These are phyloP conservation scores for Pan paniscus DNA, from an alignment of 2,113 vertebrate genomes.

Conservation along the genomic window DNA sequence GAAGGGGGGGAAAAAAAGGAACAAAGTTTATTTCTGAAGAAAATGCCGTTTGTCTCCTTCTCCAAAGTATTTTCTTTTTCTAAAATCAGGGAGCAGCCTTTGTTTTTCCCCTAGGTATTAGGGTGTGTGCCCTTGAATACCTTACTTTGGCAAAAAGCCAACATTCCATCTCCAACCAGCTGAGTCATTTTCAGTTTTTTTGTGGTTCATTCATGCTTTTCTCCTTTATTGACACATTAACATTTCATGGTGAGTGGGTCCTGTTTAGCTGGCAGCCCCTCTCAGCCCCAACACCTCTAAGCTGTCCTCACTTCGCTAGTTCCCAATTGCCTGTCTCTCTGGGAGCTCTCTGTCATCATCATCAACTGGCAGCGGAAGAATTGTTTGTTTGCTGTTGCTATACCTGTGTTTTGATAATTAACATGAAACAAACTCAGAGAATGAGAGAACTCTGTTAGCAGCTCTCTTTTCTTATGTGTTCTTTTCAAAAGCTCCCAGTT, in stretches of 20 bases:
- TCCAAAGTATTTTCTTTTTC: not conserved
- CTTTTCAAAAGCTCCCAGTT: not conserved
- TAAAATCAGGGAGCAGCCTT: not conserved
- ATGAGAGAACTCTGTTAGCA: not conserved
- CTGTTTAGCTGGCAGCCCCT: slow-evolving; percentile 13
- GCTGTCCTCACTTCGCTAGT: slow-evolving; percentile 57
- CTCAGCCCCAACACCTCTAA: slow-evolving; percentile 31
- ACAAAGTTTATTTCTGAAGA: not conserved
- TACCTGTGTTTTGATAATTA: not conserved
- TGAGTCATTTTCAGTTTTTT: slow-evolving; percentile 18
- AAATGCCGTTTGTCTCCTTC: not conserved
- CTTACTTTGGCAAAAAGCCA: slow-evolving; percentile 48
- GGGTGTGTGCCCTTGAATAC: slow-evolving; percentile 10
- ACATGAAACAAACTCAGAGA: not conserved
- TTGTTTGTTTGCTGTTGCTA: not conserved
- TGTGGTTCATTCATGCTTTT: slow-evolving; percentile 58
- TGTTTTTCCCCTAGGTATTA: not conserved
- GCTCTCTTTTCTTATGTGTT: not conserved
- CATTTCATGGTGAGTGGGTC: slow-evolving; percentile 60
- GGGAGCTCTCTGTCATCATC: not conserved
- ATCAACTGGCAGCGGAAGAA: not conserved
- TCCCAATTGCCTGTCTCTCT: slow-evolving; percentile 12
- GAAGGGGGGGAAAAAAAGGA: not conserved
- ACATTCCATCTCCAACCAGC: slow-evolving; percentile 27
- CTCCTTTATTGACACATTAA: slow-evolving; percentile 34